These are phyloP conservation scores for Tholera decimalis DNA, from an alignment of 2,888 invertebrate species.

Conservation along the genomic window DNA sequence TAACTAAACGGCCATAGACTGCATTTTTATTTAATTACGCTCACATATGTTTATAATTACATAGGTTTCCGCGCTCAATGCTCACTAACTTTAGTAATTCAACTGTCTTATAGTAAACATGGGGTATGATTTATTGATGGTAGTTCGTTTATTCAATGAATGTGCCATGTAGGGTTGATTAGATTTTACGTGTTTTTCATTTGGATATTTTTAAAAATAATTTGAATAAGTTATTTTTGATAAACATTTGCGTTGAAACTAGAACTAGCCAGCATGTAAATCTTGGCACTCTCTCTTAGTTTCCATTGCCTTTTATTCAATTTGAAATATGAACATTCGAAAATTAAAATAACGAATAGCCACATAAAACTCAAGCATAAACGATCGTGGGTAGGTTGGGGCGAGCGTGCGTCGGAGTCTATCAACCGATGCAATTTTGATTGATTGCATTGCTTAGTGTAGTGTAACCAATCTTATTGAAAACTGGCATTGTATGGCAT, in stretches of 20 bases:
- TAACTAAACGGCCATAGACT: constrained; percentile 45
- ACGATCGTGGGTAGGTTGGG: constrained; percentile 74
- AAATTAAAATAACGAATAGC: constrained; percentile 60
- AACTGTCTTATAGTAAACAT: constrained; percentile 20
- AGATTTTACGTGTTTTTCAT: not conserved
- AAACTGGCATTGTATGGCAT: constrained; percentile 87
- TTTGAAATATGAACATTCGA: constrained; percentile 42
- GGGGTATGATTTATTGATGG: not conserved
- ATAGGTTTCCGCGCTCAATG: constrained; percentile 43
- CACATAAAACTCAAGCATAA: constrained; percentile 67
- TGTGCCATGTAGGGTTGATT: constrained; percentile 2
- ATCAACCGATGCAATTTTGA: constrained; percentile 90
- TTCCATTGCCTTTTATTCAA: constrained; percentile 32
- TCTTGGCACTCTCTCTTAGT: constrained; percentile 8
- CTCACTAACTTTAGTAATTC: constrained; percentile 34
- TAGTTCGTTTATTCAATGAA: constrained; percentile 2
- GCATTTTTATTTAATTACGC: constrained; percentile 59
- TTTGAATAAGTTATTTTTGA: constrained; percentile 16
- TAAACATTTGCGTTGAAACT: not conserved
- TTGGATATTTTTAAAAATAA: constrained; percentile 7
- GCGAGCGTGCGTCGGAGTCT: constrained; percentile 81
- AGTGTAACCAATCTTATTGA: constrained; percentile 91
- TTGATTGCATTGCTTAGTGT: constrained; percentile 91
- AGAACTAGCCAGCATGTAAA: constrained; percentile 7
- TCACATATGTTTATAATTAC: constrained; percentile 50